Evolutionary conservation across 2,113 vertebrate genomes (phyloP), one percentile per base, ranked within the genome.

Genomic region (Corythornis vintsioides): DNA sequence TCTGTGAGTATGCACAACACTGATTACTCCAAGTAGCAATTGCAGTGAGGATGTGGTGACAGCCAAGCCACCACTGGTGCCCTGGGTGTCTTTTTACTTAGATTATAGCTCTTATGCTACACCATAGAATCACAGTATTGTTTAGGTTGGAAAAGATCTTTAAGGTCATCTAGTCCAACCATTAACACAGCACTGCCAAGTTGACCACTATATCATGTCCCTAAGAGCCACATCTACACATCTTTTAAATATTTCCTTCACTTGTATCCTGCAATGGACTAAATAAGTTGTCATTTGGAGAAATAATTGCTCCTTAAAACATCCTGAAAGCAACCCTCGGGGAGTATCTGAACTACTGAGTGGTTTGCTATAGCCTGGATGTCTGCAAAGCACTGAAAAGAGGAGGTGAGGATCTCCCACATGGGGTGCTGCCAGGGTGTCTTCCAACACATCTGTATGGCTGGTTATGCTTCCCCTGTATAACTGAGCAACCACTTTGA

Each of bases 321-420:
- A 15, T 29, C 26, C n/a, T 48, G 65, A 67, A 48, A 66, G 4
- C 0, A 1, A 63, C 9, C 3, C 12, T 29, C 45, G 11, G 13
- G 5, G 1, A 56, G 2, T 67, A 6, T 64, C 73, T 78, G 74
- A 66, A 22, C 3, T 25, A 12, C 6, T 17, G 24, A 63, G 15
- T 26, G 55, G 10, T 10, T 69, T 50, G 19, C 9, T 76, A 3
- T 4, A 52, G 55, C 69, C 47, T 70, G 31, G 20, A 15, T 63
- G 6, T 43, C 24, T 35, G 35, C 42, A 25, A 1, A 31, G 29
- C 1, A 0, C 20, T 71, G 81, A 33, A 53, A 67, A 85, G 61
- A 26, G 15, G 8, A 0, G 4, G 13, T 0, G 1, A 35, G 17
- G 20, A 17, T 47, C 13, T 52, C 28, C 22, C 3, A 21, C 3